Base-by-base conservation (phyloP, 2,113 vertebrate species). In the Nicator chloris region DNA sequence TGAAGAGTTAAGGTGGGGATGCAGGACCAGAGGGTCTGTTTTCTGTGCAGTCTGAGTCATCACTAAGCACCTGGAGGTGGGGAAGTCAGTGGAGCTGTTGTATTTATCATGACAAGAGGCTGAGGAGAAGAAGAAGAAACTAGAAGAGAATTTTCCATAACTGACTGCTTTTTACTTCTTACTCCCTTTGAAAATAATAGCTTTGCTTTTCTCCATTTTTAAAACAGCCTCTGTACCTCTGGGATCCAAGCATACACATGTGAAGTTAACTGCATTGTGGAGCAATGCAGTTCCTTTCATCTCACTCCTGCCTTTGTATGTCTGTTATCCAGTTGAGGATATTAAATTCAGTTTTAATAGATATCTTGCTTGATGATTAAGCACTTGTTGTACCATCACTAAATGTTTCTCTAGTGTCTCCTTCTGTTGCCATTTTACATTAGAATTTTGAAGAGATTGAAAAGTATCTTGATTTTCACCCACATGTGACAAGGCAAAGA, bases 1-100 rank as follows among this genome's bases (percentile, higher is more conserved):
- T 1, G 1, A 20, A 47, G 23, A 14, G 24, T 30, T 69, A 49
- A 64, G 26, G 15, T 23, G 26, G 17, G 57, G 47, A 13, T 37
- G 30, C 24, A 49, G 10, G 47, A 42, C 9, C 35, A 42, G 19
- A 37, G 11, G 11, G 6, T 64, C 40, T 61, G 11, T 45, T 39
- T 75, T 78, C 60, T 82, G 39, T 56, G 47, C 33, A 51, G 2
- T 37, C 33, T 42, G 49, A 31, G 19, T 31, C 39, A 47, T 18
- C 47, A 9, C 0, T 0, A 17, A 27, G 23, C 51, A 23, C 13
- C 15, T 21, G 9, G 15, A 71, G 37, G 16, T 0, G 0, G 42
- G 33, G 63, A 84, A 33, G 17, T 28, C 26, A 20, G 0, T 0
- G 1, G 7, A 7, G 20, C 42, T 37, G 24, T 35, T 81, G 6